Percentiles rank a stretch among this genome's conserved stretches.
Evolutionary conservation across 1,140 invertebrate genomes (phyloP).

Genomic region (Andrena cerasifolii): DNA sequence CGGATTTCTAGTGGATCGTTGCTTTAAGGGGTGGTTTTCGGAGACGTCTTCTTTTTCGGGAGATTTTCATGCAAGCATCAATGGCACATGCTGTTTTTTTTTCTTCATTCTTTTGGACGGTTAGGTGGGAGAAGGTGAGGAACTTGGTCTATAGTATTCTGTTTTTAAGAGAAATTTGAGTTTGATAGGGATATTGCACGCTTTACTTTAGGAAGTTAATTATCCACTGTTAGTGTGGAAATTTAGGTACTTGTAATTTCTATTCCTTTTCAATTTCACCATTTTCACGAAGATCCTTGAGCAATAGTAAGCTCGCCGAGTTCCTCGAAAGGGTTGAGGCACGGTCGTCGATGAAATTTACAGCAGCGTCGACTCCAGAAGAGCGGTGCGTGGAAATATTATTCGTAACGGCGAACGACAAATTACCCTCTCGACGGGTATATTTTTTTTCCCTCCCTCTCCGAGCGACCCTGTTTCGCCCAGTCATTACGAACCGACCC

Average conservation of each 20-base stretch:
- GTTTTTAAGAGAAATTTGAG: too few species aligned
- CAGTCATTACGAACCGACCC: constrained; percentile 30
- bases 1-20: constrained; percentile 3
- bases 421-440: constrained; percentile 31
- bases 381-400: constrained; percentile 41
- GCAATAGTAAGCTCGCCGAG: neutral
- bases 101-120: neutral
- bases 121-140: neutral
- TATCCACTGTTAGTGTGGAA: too few species aligned
- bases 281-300: too few species aligned
- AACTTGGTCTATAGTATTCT: neutral
- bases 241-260: too few species aligned
- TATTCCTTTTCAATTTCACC: too few species aligned
- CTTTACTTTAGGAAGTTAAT: too few species aligned
- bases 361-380: too few species aligned
- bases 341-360: constrained; percentile 16
- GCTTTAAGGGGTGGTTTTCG: neutral
- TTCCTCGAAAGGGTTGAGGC: constrained; percentile 2
- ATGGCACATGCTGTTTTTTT: constrained; percentile 21
- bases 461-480: constrained; percentile 21
- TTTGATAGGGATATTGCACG: too few species aligned
- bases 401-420: constrained; percentile 49
- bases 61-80: too few species aligned
- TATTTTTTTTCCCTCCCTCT: constrained; percentile 40
- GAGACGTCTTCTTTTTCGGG: neutral